Evolutionary conservation across 2,797 vertebrate species (phyloP), one percentile per base, ranked within the genome.

Genomic region (Macroramphosus scolopax): DNA sequence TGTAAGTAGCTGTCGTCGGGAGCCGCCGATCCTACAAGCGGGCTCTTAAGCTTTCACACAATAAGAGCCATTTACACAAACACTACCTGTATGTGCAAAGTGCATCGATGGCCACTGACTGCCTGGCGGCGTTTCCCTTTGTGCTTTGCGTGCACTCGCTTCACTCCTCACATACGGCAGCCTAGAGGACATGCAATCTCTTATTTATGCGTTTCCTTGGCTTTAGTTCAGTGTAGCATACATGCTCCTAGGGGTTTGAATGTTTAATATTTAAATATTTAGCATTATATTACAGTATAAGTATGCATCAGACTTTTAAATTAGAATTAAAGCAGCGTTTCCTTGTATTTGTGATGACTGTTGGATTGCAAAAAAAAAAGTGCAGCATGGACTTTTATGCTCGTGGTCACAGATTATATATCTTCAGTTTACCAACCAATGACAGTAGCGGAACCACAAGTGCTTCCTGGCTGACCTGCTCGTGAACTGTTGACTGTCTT

Each of bases 101-200:
- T 26, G 34, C 17, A 55, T 15, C 36, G 16, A 50, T 44, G 5
- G 2, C 2, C 14, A 54, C 12, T 58, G 33, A 41, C 52, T 51
- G 31, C 3, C n/a, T 57, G 5, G 25, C 39, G 14, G 24, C 2
- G 40, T 37, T 47, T 20, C 13, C 20, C 17, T 53, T 16, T 11
- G 32, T 2, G 20, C 20, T 3, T 29, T n/a, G 25, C 7, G 32
- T 42, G 17, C 2, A 40, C 17, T 37, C 25, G n/a, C 33, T 41
- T 17, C 17, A 17, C 25, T 2, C n/a, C n/a, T n/a, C n/a, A n/a
- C n/a, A n/a, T n/a, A 15, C 13, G 8, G 31, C 14, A 26, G 7
- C 29, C 31, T 1, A 11, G 17, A 38, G 16, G 13, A 38, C 6
- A 25, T 44, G 11, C 41, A 43, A 17, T 48, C n/a, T 35, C 16